Evolutionary conservation across 2,888 invertebrate genomes (phyloP).

Genomic region (Pandemis heparana): DNA sequence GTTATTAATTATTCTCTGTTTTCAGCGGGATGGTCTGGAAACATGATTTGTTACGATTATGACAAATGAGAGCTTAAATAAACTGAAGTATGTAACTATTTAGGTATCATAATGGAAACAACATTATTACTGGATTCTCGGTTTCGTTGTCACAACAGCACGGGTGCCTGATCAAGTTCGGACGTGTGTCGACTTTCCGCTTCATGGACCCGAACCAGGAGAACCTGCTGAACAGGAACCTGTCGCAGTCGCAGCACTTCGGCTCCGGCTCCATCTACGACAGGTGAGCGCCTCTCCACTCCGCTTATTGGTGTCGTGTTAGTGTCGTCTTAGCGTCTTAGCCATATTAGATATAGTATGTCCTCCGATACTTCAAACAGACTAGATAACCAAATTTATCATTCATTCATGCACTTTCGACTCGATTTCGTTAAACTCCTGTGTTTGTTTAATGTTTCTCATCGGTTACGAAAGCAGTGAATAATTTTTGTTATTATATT

Average conservation of each 20-base stretch:
- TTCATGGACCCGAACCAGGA: conserved; percentile 94
- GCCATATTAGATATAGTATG: conserved; percentile 31
- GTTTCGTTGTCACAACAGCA: conserved; percentile 80
- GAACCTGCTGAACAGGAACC: conserved; percentile 90
- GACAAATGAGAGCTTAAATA: background rate
- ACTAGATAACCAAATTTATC: conserved; percentile 11
- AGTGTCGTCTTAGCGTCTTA: conserved; percentile 55
- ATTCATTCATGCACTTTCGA: conserved; percentile 33
- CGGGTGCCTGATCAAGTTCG: conserved; percentile 94
- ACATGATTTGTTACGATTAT: conserved; percentile 11
- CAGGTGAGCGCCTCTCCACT: conserved; percentile 85
- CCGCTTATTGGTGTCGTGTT: conserved; percentile 60
- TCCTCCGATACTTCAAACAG: conserved; percentile 24
- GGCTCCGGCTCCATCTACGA: conserved; percentile 93
- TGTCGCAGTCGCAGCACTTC: conserved; percentile 89
- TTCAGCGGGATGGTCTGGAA: conserved; percentile 11
- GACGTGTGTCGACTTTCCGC: conserved; percentile 93
- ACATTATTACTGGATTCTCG: background rate
- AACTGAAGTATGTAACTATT: background rate
- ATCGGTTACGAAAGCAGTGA: conserved; percentile 37
- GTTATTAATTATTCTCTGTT: conserved; percentile 22
- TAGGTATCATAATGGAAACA: background rate
- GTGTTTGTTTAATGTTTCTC: conserved; percentile 24
- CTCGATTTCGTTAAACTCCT: conserved; percentile 22
- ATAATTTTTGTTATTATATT: conserved; percentile 22